Base-by-base conservation (phyloP, 2,888 invertebrate genomes). In the Trachelus troglodyta region DNA sequence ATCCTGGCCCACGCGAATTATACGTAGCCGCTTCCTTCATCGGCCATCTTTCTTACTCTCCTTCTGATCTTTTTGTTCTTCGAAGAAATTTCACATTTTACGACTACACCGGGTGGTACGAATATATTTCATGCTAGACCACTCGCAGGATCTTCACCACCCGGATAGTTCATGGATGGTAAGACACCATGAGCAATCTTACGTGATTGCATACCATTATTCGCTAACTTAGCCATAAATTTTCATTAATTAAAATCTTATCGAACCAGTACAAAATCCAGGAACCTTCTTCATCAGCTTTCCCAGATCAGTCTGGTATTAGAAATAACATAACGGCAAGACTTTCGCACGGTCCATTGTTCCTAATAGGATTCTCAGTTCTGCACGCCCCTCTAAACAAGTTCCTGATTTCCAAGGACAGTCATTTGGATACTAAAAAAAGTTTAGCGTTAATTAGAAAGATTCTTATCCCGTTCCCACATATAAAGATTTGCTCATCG, bases 1-100 rank as follows among this genome's bases (percentile, higher is more conserved):
- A 71, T 11, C 12, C 15, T 79, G 77, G 79, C 87, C 88, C 85
- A 88, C 87, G 83, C 85, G 75, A 75, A 75, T 34, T 0, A 34
- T 34, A 71, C 33, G 3, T 31, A 31, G 9, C 56, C 23, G 23
- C 9, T 56, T 56, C 56, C 56, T 56, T 56, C 56, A 56, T 23
- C 23, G 1, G 23, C 56, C 56, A 56, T 56, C 71, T 12, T 71
- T 33, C 31, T 31, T 4, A 71, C 15, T 15, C 71, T 15, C 71
- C 12, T 31, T 31, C 12, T 31, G 23, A 56, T 56, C 23, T 23
- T 56, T 56, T 2, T 56, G 56, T 23, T 56, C 23, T 9, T 23
- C 9, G 56, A 56, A 15, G 71, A 71, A 71, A 71, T 71, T 71
- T 71, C 71, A 71, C 31, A 71, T 71, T 71, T 71, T 71, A 71